A percentile compares a stretch with the other conserved stretches of the same genome.
phyloP scores from a whole-genome alignment of 2,113 vertebrate genomes.

The Campylorhamphus procurvoides region DNA sequence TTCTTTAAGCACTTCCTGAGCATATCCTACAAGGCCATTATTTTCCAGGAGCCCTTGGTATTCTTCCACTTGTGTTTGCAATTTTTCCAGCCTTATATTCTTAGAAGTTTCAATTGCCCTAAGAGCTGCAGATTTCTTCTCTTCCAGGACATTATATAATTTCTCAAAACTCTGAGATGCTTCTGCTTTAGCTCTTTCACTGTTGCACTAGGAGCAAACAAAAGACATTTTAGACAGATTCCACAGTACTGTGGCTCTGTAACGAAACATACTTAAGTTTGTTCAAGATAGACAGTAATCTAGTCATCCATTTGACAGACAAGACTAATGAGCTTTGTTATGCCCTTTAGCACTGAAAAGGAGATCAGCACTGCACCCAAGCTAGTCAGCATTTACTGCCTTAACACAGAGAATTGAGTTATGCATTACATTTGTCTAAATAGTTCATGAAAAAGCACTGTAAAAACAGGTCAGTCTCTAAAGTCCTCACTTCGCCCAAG shows the following conservation, averaged over 20 bases:
- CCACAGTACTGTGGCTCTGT: background rate
- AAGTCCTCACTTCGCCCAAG: background rate
- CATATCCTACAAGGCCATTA: slow-evolving; percentile 93
- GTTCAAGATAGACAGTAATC: background rate
- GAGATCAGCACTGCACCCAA: background rate
- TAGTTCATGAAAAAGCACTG: background rate
- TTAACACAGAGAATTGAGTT: background rate
- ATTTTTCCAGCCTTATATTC: slow-evolving; percentile 82
- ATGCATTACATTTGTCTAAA: background rate
- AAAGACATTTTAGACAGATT: background rate
- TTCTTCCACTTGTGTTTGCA: slow-evolving; percentile 90
- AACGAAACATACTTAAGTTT: background rate
- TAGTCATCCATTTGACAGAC: background rate
- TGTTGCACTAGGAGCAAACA: slow-evolving; percentile 82
- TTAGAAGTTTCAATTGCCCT: slow-evolving; percentile 86
- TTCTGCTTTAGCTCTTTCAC: slow-evolving; percentile 85
- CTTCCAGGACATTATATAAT: slow-evolving; percentile 86
- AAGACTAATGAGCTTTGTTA: background rate
- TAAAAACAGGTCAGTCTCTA: background rate
- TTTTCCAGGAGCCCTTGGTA: slow-evolving; percentile 98
- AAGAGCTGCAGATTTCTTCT: slow-evolving; percentile 86
- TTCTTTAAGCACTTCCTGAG: slow-evolving; percentile 97
- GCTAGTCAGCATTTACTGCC: background rate
- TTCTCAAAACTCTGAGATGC: slow-evolving; percentile 88
- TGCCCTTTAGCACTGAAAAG: background rate